Base-by-base conservation (phyloP, 2,797 vertebrate species). In the Aplochiton taeniatus region DNA sequence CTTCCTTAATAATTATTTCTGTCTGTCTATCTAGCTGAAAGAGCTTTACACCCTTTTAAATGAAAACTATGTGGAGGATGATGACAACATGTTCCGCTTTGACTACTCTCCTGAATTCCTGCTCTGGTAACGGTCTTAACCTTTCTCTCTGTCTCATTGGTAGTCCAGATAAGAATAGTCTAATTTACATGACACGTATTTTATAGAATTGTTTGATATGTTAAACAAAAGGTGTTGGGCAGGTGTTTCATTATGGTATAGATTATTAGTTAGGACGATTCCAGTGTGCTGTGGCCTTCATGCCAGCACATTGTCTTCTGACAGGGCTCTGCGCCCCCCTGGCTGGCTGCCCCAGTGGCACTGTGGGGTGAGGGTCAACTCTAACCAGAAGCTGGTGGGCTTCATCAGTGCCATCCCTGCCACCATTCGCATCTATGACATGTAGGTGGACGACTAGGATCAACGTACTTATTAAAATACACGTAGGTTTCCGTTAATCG, bases 51-150 rank as follows among this genome's bases (percentile, higher is more conserved):
- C 96, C 0, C 94, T 99, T 48, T 94, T 99, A 70, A 99, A 99
- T 0, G 98, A 99, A 89, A 98, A 99, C 84, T 99, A 99, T 0
- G 97, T 99, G 81, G 98, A 99, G 83, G 97, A 99, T 6, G 97
- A 99, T 0, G 98, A 99, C 91, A 99, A 99, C 90, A 99, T 99
- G 97, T 99, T 99, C 89, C 94, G 96, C 4, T 99, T 99, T 74
- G 98, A 99, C 88, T 99, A 99, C 85, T 99, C 98, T 0, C 96
- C 97, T 0, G 98, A 99, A 78, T 99, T 99, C 83, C 92, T 99
- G 71, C 92, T 98, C 66, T 99, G 98, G 98, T 99, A 90, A 93
- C 88, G n/a, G n/a, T 85, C 0, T 56, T 31, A 31, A 31, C 31
- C 6, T 31, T 31, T 31, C 6, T 2, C 6, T 31, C 31, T 31